Base-by-base conservation (phyloP, 2,797 vertebrate species). In the Tamandua tetradactyla region DNA sequence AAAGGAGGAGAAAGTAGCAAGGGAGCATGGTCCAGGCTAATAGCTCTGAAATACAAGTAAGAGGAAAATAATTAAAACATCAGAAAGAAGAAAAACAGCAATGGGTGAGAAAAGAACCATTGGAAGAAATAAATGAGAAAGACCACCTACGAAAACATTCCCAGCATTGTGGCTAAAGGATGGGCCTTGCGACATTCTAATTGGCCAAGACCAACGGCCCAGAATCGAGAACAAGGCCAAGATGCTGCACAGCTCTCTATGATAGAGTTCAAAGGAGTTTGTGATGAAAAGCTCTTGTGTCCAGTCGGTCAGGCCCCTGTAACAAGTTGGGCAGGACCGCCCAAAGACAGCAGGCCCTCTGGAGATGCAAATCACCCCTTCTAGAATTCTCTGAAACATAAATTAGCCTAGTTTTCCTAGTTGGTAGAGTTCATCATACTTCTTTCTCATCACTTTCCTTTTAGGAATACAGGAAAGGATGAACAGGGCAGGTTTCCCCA, bases 51-150 rank as follows among this genome's bases (percentile, higher is more conserved):
- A 89, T 68, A 20, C 87, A 95, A 93, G 57, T 68, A 74, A 30
- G 35, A 92, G 82, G 76, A 94, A 97, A 89, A 94, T 85, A 95
- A 85, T 7, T 94, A 59, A 96, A 96, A 93, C 61, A 74, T 94
- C 72, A 80, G 80, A 72, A 94, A 91, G 40, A 37, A 82, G n/a
- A 94, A 59, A 10, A 89, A 66, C 32, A 85, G 71, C 47, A 64
- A 55, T 9, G 15, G 27, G 7, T 42, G 27, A 55, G 32, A 32
- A 92, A 61, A 83, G 32, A 49, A 66, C 12, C 9, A 49, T 71
- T 23, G 4, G 17, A 59, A 85, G n/a, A 23, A 83, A 0, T 20
- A 4, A 76, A 55, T 4, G 8, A 86, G 79, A 90, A 69, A 79
- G 75, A 81, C 52, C 25, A 83, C 91, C 84, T 12, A 40, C 11